Base-by-base conservation (phyloP, 1,140 invertebrate species). In the Drosophila nikananu region DNA sequence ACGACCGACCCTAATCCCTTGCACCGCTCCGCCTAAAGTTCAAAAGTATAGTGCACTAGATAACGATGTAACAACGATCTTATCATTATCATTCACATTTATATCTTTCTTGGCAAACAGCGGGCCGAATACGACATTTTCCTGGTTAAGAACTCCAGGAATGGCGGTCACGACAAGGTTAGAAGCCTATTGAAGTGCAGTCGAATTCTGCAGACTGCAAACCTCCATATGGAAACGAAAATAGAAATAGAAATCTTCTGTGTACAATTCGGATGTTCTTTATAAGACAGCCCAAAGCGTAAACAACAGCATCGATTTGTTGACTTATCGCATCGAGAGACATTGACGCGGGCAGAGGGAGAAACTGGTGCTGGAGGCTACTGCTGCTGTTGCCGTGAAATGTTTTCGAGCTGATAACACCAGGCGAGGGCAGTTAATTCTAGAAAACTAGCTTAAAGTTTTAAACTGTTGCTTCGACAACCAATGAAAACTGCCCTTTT, bases 381-480 rank as follows among this genome's bases (percentile, higher is more conserved):
- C 57, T 32, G 60, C n/a, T n/a, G 64, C 41, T 23, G 35, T 60
- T 58, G 62, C 48, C 63, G 48, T 27, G 25, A 51, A 77, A 68
- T 49, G 39, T 72, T 63, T 35, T 55, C 64, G 48, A 27, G 52
- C 86, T 86, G 86, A 90, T 90, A 82, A 90, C 68, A 77, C 86
- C 76, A 63, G 79, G 61, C 67, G 9, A 6, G 65, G 51, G 75
- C 68, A 66, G 86, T 77, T 58, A 68, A 67, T 55, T 71, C 79
- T 51, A 73, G 82, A 81, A 83, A 51, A 77, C 74, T 82, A 90
- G 58, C 67, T 39, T 32, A 32, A 37, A 17, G 41, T 21, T 59
- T 12, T 41, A 35, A 39, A 19, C 25, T 39, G 32, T 51, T 46
- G 51, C 17, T 30, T 52, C 17, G 12, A 51, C 39, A 37, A 37